Evolutionary conservation across 2,888 invertebrate genomes (phyloP).

Genomic region (Leptogaster cylindrica): DNA sequence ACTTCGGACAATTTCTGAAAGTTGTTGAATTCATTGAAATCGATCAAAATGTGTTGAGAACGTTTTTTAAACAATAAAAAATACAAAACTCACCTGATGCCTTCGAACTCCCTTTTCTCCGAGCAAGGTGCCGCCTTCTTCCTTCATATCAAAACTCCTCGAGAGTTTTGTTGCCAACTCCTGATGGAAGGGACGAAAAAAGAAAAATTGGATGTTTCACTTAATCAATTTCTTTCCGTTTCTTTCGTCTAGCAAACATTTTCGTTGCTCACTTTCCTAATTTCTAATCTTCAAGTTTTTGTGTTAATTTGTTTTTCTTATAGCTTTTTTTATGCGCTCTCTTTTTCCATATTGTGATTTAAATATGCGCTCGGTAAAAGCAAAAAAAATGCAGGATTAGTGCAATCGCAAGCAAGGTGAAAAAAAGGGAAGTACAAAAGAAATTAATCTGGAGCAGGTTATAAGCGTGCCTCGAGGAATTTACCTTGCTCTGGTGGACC

Average conservation of each 20-base stretch:
- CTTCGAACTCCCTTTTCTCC: slow-evolving; percentile 73
- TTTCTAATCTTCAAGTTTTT: background rate
- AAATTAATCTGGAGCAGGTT: too few relatives aligned
- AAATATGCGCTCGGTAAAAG: background rate
- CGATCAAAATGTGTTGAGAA: too few relatives aligned
- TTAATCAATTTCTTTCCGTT: slow-evolving; percentile 14
- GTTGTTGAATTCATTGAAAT: too few relatives aligned
- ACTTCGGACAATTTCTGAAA: too few relatives aligned
- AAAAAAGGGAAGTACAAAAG: background rate
- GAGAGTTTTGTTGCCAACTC: slow-evolving; percentile 87
- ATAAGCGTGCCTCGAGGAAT: background rate
- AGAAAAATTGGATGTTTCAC: slow-evolving; percentile 3
- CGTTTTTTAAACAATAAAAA: too few relatives aligned
- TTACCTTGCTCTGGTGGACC: background rate
- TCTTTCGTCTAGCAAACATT: too few relatives aligned
- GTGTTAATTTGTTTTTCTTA: background rate
- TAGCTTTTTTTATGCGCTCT: too few relatives aligned
- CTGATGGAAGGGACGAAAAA: slow-evolving; percentile 62
- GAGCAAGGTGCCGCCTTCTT: slow-evolving; percentile 76
- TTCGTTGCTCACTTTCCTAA: too few relatives aligned
- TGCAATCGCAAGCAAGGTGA: slow-evolving; percentile 3
- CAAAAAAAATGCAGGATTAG: background rate
- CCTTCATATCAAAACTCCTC: slow-evolving; percentile 88
- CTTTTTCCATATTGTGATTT: too few relatives aligned
- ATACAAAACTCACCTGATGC: slow-evolving; percentile 67